These are phyloP conservation scores for Batillaria attramentaria DNA, from an alignment of 1,140 invertebrate species.

Conservation along the genomic window DNA sequence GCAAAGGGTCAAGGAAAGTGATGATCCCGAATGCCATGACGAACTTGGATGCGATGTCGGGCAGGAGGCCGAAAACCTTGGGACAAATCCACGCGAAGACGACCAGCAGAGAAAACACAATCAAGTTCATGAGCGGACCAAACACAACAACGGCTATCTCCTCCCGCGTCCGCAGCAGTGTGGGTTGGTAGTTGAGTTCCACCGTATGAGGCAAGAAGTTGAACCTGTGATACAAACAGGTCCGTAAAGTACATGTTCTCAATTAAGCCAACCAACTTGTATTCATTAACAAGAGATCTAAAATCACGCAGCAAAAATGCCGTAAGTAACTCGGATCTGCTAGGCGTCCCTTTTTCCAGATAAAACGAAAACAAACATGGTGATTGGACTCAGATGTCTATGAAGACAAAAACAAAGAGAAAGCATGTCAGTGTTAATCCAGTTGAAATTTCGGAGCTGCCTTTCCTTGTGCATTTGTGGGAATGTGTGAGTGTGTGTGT, in stretches of 20 bases:
- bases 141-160: slow-evolving; percentile 65
- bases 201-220: slow-evolving; percentile 68
- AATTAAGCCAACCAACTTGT: neutral
- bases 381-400: too few relatives aligned
- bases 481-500: too few relatives aligned
- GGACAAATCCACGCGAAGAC: slow-evolving; percentile 55
- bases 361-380: too few relatives aligned
- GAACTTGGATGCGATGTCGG: slow-evolving; percentile 67
- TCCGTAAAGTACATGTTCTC: slow-evolving; percentile 18
- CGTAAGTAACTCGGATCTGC: too few relatives aligned
- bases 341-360: too few relatives aligned
- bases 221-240: slow-evolving; percentile 65
- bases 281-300: neutral
- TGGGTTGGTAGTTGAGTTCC: slow-evolving; percentile 67
- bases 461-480: too few relatives aligned
- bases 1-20: slow-evolving; percentile 62
- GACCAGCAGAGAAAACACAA: slow-evolving; percentile 60
- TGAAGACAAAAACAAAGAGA: too few relatives aligned
- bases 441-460: too few relatives aligned
- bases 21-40: slow-evolving; percentile 61
- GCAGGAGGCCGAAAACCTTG: slow-evolving; percentile 58
- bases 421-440: too few relatives aligned
- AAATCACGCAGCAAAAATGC: too few relatives aligned
- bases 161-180: slow-evolving; percentile 58
- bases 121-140: slow-evolving; percentile 62